Percentiles rank a stretch among this genome's conserved stretches.
These are phyloP conservation scores for Monomorium pharaonis DNA, from an alignment of 1,140 invertebrate species.

Conservation along the genomic window DNA sequence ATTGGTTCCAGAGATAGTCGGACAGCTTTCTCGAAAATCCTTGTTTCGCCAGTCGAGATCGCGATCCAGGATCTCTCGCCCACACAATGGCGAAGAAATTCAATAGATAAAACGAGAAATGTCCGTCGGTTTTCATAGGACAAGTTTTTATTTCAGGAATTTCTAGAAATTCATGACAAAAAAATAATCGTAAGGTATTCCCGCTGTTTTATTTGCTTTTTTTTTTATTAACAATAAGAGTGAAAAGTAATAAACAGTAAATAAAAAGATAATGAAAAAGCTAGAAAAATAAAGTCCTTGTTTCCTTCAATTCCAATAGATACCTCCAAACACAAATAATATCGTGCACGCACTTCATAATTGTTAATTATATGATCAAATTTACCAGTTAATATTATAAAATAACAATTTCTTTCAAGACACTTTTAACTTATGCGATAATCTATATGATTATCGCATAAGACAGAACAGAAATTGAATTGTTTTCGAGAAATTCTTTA, in stretches of 20 bases:
- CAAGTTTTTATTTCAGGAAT: not conserved
- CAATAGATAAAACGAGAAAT: not conserved
- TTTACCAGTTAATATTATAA: not conserved
- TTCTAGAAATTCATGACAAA: not conserved
- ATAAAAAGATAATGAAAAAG: not conserved
- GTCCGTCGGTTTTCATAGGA: not conserved
- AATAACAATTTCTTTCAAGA: not conserved
- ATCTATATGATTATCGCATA: no score
- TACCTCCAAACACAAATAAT: not conserved
- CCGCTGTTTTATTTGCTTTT: constrained; percentile 5
- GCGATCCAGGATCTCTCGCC: constrained; percentile 26
- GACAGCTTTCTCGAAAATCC: constrained; percentile 47
- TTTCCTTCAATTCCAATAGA: constrained; percentile 5
- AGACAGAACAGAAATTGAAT: not conserved
- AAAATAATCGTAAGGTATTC: not conserved
- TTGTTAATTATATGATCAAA: not conserved
- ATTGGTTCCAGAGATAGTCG: constrained; percentile 27
- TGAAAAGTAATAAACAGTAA: not conserved
- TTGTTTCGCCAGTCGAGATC: not conserved
- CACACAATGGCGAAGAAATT: not conserved
- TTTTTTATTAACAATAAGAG: constrained; percentile 19
- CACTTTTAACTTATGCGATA: no score
- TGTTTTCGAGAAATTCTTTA: not conserved
- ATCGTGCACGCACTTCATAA: not conserved
- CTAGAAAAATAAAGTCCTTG: not conserved